Conservation (phyloP, 2,888 invertebrate species). For the Tenthredo notha region DNA sequence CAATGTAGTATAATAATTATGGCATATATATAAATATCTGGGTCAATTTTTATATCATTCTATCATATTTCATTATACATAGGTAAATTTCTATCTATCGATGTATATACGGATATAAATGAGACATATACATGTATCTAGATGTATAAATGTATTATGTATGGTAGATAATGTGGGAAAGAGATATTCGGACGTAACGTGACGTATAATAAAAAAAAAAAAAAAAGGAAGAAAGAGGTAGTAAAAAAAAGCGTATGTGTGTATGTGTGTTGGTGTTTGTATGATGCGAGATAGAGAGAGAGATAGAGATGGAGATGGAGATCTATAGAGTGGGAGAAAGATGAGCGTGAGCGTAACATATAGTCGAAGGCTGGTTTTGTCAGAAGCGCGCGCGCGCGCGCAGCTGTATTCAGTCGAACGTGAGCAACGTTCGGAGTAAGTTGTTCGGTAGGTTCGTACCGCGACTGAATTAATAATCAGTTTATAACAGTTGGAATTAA, state of each 20-base stretch:
- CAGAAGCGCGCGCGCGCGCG: slow-evolving; percentile 49
- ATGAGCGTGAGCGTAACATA: slow-evolving; percentile 25
- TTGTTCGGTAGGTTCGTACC: background rate
- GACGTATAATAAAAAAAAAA: background rate
- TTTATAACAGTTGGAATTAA: background rate
- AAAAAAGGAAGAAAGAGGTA: background rate
- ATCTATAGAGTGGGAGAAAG: background rate
- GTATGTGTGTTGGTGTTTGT: background rate
- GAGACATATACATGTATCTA: no score
- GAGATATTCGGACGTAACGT: background rate
- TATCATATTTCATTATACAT: background rate
- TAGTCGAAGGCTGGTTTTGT: slow-evolving; percentile 33
- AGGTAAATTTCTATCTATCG: no score
- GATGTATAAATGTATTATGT: no score
- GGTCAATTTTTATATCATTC: background rate
- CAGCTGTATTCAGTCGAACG: slow-evolving; percentile 52
- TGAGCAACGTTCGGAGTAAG: slow-evolving; percentile 38
- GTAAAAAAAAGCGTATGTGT: background rate
- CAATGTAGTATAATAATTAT: background rate
- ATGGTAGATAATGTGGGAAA: background rate
- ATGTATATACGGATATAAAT: no score
- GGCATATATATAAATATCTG: background rate
- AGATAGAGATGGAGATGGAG: background rate
- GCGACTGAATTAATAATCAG: background rate
- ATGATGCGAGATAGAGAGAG: background rate